phyloP scores from a whole-genome alignment of 1,140 invertebrate genomes.

The Oedothorax gibbosus region DNA sequence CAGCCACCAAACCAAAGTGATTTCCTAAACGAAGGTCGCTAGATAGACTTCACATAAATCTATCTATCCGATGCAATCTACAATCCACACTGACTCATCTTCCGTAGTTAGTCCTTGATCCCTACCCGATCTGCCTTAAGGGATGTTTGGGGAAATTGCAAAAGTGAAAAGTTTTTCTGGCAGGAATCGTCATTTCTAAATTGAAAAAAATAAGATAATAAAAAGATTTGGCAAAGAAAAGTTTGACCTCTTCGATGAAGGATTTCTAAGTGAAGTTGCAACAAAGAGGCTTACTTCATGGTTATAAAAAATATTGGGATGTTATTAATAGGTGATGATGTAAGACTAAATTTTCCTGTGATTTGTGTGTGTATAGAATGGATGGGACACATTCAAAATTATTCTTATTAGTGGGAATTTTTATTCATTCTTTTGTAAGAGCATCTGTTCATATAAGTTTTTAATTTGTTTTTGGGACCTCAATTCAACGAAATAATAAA shows the following conservation, averaged over 20 bases:
- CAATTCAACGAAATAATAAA: no score
- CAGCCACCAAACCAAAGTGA: not conserved
- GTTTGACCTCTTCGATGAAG: slow-evolving; percentile 22
- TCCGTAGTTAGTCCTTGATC: slow-evolving; percentile 25
- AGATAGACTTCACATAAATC: not conserved
- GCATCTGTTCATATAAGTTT: no score
- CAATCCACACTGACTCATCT: slow-evolving; percentile 1
- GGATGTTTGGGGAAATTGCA: slow-evolving; percentile 8
- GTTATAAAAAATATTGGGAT: not conserved
- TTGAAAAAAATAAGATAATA: slow-evolving; percentile 32
- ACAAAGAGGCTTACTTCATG: slow-evolving; percentile 30
- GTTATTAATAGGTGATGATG: slow-evolving; percentile 14
- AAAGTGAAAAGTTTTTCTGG: slow-evolving; percentile 6
- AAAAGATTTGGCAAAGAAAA: no score
- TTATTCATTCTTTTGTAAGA: no score
- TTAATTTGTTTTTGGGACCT: no score
- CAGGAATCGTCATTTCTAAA: slow-evolving; percentile 41
- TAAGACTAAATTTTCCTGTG: not conserved
- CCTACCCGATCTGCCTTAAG: slow-evolving; percentile 29
- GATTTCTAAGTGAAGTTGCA: not conserved
- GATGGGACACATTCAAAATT: no score
- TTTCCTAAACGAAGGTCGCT: not conserved
- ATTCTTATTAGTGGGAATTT: no score
- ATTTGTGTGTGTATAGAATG: no score
- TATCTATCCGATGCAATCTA: slow-evolving; percentile 17